A percentile compares a stretch with the other conserved stretches of the same genome.
These are phyloP conservation scores for Pseudopipra pipra DNA, from an alignment of 2,113 vertebrate genomes.

Conservation along the genomic window DNA sequence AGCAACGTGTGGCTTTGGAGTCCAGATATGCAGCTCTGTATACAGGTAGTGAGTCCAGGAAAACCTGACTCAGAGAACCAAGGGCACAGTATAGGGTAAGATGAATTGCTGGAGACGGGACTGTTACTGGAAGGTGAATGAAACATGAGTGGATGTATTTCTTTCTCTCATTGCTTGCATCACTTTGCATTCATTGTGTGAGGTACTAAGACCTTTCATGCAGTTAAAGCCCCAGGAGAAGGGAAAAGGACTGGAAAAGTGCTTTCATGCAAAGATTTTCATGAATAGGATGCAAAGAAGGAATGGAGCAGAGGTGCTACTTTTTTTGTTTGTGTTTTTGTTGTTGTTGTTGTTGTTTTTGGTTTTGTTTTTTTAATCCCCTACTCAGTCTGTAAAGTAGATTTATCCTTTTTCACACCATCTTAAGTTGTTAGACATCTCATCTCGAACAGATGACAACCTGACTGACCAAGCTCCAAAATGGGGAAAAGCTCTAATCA, in stretches of 20 bases:
- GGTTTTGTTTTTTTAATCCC: neutral
- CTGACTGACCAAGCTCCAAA: neutral
- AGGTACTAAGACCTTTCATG: neutral
- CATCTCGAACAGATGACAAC: neutral
- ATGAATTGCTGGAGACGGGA: neutral
- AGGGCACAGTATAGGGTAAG: neutral
- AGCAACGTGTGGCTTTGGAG: neutral
- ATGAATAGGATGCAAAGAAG: neutral
- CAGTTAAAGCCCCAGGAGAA: neutral
- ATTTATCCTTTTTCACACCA: neutral
- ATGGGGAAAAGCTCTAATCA: neutral
- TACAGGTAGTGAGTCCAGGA: neutral
- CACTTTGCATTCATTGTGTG: neutral
- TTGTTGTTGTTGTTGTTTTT: too few species aligned
- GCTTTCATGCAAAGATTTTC: neutral
- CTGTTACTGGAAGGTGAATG: neutral
- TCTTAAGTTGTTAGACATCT: neutral
- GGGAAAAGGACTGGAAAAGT: neutral
- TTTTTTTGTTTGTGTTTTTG: neutral
- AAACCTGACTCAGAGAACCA: neutral
- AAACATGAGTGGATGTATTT: neutral
- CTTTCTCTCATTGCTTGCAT: neutral
- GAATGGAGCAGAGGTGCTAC: neutral
- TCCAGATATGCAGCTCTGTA: neutral
- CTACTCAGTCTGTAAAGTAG: neutral